These are phyloP conservation scores for Cheilosia vulpina DNA, from an alignment of 2,888 invertebrate genomes.

Conservation along the genomic window DNA sequence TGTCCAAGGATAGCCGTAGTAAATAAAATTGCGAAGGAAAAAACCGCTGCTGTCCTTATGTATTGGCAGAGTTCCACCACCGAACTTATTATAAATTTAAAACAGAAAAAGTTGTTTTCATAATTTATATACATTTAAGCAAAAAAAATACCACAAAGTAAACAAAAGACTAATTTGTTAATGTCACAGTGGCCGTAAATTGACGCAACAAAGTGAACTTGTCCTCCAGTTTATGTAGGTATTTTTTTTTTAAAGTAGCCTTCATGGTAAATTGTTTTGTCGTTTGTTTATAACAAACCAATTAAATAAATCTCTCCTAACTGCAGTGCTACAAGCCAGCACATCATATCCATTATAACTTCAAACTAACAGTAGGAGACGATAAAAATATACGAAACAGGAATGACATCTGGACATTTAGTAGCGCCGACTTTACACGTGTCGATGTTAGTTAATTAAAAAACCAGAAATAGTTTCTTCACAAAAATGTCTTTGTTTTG, in stretches of 20 bases:
- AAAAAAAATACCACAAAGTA: slow-evolving; percentile 3
- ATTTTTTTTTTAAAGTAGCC: not conserved
- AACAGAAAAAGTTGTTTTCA: not conserved
- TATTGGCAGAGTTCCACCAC: slow-evolving; percentile 29
- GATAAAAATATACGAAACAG: not conserved
- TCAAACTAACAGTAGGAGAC: not conserved
- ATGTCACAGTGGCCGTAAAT: slow-evolving; percentile 19
- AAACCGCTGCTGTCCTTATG: not conserved
- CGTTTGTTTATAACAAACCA: not conserved
- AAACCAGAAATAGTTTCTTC: not conserved
- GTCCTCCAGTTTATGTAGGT: slow-evolving; percentile 1
- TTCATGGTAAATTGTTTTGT: not conserved
- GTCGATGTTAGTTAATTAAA: not conserved
- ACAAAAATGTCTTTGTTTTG: not conserved
- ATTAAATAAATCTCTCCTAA: not conserved
- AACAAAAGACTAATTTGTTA: slow-evolving; percentile 18
- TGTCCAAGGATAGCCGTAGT: not conserved
- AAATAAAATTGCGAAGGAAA: slow-evolving; percentile 1
- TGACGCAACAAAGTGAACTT: not conserved
- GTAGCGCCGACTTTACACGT: slow-evolving; percentile 20
- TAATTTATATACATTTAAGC: not conserved
- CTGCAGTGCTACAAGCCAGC: not conserved
- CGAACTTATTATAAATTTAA: slow-evolving; percentile 9
- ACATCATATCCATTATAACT: not conserved
- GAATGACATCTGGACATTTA: not conserved